Percentiles rank a stretch among this genome's conserved stretches.
Evolutionary conservation across 2,113 vertebrate species (phyloP).

Genomic region (Forbesichthys agassizii): DNA sequence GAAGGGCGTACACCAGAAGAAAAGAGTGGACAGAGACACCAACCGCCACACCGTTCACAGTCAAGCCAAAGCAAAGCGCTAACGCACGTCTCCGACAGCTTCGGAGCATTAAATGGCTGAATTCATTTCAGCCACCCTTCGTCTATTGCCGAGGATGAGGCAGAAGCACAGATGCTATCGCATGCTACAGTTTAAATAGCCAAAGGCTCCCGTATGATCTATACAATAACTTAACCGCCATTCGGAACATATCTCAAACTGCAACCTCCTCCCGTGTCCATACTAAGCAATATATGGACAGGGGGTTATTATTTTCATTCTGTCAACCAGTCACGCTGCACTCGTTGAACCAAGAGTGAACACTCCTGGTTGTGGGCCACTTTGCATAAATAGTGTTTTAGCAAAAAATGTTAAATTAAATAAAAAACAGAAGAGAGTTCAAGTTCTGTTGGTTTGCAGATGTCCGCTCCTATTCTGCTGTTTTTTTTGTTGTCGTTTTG

Average conservation of each 20-base stretch:
- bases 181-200: not conserved
- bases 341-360: not conserved
- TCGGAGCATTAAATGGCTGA: conserved; percentile 1
- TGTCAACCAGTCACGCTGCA: not conserved
- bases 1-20: conserved; percentile 2
- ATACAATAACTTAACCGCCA: not conserved
- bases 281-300: not conserved
- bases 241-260: conserved; percentile 3
- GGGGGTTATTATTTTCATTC: not conserved
- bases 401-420: conserved; percentile 28
- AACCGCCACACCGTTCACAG: conserved; percentile 12
- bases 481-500: not conserved
- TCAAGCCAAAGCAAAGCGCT: conserved; percentile 21
- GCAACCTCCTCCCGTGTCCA: too few species aligned
- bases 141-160: not conserved
- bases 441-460: not conserved
- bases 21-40: conserved; percentile 9
- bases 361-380: not conserved
- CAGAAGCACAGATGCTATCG: not conserved
- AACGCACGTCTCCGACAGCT: not conserved
- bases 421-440: conserved; percentile 32
- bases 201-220: not conserved
- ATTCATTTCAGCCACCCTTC: conserved; percentile 10
- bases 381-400: not conserved
- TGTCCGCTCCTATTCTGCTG: conserved; percentile 1